These are phyloP conservation scores for Carlito syrichta DNA, from an alignment of 2,113 vertebrate species.

Conservation along the genomic window DNA sequence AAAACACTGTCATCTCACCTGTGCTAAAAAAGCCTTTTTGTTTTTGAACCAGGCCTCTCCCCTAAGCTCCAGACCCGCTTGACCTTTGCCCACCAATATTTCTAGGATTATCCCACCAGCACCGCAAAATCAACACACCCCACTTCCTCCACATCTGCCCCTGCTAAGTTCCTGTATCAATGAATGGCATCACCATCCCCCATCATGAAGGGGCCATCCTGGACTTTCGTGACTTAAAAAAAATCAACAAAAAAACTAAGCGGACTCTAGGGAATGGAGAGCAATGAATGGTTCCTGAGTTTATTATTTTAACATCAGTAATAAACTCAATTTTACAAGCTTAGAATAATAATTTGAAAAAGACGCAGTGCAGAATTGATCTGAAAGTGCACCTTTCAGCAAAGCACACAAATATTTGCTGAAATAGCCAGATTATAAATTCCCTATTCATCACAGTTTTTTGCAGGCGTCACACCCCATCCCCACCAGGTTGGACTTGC, in stretches of 20 bases:
- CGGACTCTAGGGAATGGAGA: background rate
- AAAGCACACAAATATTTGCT: constrained; percentile 65
- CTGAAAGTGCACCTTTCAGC: constrained; percentile 69
- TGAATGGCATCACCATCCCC: too few relatives aligned
- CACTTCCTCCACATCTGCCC: background rate
- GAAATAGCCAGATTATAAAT: constrained; percentile 69
- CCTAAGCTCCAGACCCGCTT: background rate
- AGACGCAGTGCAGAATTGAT: constrained; percentile 41
- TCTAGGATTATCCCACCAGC: background rate
- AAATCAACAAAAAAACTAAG: too few relatives aligned
- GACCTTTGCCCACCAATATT: background rate
- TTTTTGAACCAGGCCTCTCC: background rate
- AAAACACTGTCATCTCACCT: background rate
- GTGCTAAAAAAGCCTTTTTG: background rate
- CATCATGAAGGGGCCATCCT: background rate
- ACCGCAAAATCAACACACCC: background rate
- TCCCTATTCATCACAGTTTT: constrained; percentile 45
- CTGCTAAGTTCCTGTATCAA: background rate
- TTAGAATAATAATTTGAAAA: constrained; percentile 66
- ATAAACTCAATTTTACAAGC: constrained; percentile 67
- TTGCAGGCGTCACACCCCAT: background rate
- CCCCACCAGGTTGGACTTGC: background rate
- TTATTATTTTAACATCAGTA: constrained; percentile 67
- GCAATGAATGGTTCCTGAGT: constrained; percentile 43
- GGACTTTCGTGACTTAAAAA: background rate